Percentiles rank a stretch among this genome's conserved stretches.
Evolutionary conservation across 2,888 invertebrate genomes (phyloP).

Genomic region (Pardosa pseudoannulata): DNA sequence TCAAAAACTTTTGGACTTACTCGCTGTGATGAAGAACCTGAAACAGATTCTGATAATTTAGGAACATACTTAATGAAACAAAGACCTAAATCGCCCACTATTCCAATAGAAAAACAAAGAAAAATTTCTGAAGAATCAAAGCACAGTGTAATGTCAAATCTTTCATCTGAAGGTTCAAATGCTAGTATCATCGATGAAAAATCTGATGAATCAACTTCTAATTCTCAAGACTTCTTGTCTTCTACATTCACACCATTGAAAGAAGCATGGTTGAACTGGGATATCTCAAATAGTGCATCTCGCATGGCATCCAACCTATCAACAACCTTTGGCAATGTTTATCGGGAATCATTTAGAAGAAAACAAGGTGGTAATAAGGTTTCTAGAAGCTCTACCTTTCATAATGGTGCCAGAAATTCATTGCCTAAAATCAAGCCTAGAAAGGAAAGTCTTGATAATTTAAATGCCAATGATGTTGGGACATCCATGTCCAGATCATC

Average conservation of each 20-base stretch:
- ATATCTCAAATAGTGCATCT: conserved; percentile 62
- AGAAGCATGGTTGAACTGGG: conserved; percentile 73
- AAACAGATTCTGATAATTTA: conserved; percentile 38
- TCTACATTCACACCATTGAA: conserved; percentile 73
- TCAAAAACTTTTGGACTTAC: conserved; percentile 49
- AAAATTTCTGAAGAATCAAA: conserved; percentile 59
- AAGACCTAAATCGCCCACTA: conserved; percentile 66
- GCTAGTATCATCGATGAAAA: conserved; percentile 30
- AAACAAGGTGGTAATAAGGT: conserved; percentile 62
- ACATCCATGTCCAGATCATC: conserved; percentile 70
- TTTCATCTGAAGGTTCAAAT: conserved; percentile 45
- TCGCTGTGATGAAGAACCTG: conserved; percentile 65
- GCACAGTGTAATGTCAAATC: conserved; percentile 31
- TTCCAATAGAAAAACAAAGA: conserved; percentile 59
- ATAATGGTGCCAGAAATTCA: conserved; percentile 59
- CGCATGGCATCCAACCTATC: conserved; percentile 72
- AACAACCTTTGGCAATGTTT: conserved; percentile 72
- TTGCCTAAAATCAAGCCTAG: conserved; percentile 46
- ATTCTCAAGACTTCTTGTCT: conserved; percentile 48
- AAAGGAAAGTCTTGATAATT: conserved; percentile 36
- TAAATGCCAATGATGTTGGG: conserved; percentile 13
- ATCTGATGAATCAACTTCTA: conserved; percentile 8
- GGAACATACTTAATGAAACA: background rate
- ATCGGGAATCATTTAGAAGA: conserved; percentile 53
- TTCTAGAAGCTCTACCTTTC: conserved; percentile 74